Base-by-base conservation (phyloP, 2,797 vertebrate species). In the Cirrhinus molitorella region DNA sequence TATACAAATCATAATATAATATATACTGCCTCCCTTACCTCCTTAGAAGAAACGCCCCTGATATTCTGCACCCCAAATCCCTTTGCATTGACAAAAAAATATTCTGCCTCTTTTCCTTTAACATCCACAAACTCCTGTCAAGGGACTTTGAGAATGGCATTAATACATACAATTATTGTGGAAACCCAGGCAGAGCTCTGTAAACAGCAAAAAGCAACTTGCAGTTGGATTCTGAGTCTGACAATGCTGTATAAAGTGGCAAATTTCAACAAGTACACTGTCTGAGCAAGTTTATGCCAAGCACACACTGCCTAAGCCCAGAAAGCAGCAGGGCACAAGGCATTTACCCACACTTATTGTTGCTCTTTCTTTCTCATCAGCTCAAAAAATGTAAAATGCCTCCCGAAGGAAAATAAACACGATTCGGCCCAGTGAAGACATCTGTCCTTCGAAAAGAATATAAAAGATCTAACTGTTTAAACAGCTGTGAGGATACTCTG, bases 401-500 rank as follows among this genome's bases (percentile, higher is more conserved):
- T 96, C 93, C 93, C 90, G 31, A 92, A 95, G 94, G 93, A 94
- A 94, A 96, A 94, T 92, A 94, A 95, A 93, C 94, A 94, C 37
- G 93, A 92, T 90, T 93, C 92, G 92, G 92, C 94, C 92, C 91
- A 91, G 89, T 91, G 92, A 94, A 94, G 94, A 94, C 95, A 95
- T 96, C 94, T 95, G 94, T 93, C 94, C 94, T 94, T 94, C 47
- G 61, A 79, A 85, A 75, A 61, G 75, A 80, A 80, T 83, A 80
- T 79, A 85, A 94, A 95, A 93, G 57, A 91, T 91, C 85, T 77
- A 90, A 93, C 91, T 95, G 95, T 96, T 95, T 95, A 92, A 95
- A 95, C 95, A 96, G 95, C 94, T 95, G 94, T 92, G 91, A 91
- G 91, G 90, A 89, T 92, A 84, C 89, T 87, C 89, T 85, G 90